Base-by-base conservation (phyloP, 1,140 invertebrate genomes). In the Odontomachus brunneus region DNA sequence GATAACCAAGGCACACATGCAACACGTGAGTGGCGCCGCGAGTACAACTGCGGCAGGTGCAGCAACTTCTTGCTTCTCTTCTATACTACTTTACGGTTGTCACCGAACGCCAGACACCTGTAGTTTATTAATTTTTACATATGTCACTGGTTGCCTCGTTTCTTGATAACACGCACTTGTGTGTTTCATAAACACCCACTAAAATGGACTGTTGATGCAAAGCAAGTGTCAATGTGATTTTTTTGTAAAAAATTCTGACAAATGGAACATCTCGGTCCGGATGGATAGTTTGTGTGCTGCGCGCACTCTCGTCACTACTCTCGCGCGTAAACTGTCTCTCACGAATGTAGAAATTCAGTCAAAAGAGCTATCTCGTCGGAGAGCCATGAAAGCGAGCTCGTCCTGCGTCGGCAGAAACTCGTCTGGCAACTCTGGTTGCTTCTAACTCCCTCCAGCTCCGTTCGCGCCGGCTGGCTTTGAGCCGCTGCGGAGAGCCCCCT, bases 11-110 rank as follows among this genome's bases (percentile, higher is more conserved):
- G 86, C 89, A 91, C 88, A 89, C 90, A 92, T 93, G 91, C 93
- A 93, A 92, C 93, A 93, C 91, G 94, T 92, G 92, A 92, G 93
- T 94, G 93, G 93, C 92, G 94, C 92, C 93, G 85, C 92, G 83
- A 87, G 75, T 91, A 89, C 89, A 86, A 88, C 85, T 90, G 89
- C 89, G 93, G 93, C 93, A 94, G 93, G 93, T 94, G 93, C 90
- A 90, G 88, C 73, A 93, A 94, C 90, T 92, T 89, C 76, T 85
- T 59, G 51, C 69, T 74, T 74, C 60, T 38, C 69, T 65, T 38
- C 57, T 59, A 29, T 82, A 26, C 48, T 82, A 26, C 48, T 84
- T 67, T 62, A 48, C 59, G 24, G 55, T 55, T 65, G 59, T 81
- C 78, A 74, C 66, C 81, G 15, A 66, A 57, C 55, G 44, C 51